Percentiles rank a stretch among this genome's conserved stretches.
Evolutionary conservation across 2,113 vertebrate species (phyloP).

Genomic region (Cochlearius cochlearius): DNA sequence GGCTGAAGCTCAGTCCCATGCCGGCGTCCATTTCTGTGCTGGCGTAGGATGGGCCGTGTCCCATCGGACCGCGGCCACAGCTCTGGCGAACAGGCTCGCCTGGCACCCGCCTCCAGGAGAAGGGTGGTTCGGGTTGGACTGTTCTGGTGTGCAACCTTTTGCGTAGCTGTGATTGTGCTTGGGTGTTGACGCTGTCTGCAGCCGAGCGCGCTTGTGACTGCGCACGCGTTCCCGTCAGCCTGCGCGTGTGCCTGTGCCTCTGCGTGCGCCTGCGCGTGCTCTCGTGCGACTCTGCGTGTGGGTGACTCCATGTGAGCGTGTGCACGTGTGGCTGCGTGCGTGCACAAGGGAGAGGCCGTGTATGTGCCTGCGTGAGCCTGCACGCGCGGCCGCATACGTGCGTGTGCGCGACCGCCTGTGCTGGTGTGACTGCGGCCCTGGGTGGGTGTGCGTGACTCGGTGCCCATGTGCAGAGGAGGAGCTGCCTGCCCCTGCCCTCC

Average conservation of each 20-base stretch:
- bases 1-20: background rate
- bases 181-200: background rate
- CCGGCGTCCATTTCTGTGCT: background rate
- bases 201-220: rapidly evolving
- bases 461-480: rapidly evolving
- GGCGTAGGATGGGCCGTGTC: rapidly evolving
- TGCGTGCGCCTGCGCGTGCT: rapidly evolving
- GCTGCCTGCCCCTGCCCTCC: background rate
- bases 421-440: background rate
- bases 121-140: background rate
- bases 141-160: too few species aligned
- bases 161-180: background rate
- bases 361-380: too few species aligned
- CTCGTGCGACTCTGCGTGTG: background rate
- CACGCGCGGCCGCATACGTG: too few species aligned
- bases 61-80: background rate
- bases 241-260: background rate
- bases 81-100: background rate
- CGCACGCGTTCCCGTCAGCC: rapidly evolving
- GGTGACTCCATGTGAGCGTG: rapidly evolving
- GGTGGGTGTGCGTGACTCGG: rapidly evolving
- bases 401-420: background rate
- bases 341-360: background rate
- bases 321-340: rapidly evolving
- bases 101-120: rapidly evolving